Evolutionary conservation across 2,113 vertebrate genomes (phyloP).

Genomic region (Aptenodytes forsteri): DNA sequence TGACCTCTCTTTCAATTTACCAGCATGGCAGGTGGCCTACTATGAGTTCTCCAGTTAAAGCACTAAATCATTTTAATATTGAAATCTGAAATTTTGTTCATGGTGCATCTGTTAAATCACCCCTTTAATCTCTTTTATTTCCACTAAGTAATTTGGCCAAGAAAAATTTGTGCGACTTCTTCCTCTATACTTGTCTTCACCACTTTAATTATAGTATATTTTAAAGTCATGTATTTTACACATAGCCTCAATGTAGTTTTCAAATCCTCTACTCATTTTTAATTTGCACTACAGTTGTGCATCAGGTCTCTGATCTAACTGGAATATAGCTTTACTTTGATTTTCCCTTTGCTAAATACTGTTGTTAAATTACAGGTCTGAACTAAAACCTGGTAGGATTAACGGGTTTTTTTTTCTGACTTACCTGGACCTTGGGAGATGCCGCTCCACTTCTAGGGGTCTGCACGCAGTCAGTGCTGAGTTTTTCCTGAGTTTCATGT

Average conservation of each 20-base stretch:
- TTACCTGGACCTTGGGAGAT: background rate
- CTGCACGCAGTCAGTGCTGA: background rate
- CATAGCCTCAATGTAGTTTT: background rate
- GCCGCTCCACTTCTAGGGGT: background rate
- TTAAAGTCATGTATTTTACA: background rate
- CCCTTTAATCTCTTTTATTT: background rate
- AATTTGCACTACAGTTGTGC: background rate
- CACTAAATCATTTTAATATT: background rate
- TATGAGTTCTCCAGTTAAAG: background rate
- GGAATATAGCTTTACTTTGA: background rate
- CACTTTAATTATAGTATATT: background rate
- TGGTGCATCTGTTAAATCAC: background rate
- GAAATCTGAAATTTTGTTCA: background rate
- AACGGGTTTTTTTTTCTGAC: background rate
- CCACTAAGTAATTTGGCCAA: background rate
- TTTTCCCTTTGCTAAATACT: background rate
- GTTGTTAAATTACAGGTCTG: background rate
- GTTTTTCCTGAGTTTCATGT: background rate
- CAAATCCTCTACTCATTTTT: background rate
- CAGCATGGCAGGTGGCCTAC: background rate
- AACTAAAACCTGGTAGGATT: background rate
- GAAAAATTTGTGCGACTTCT: background rate
- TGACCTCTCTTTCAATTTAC: background rate
- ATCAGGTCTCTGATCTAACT: background rate
- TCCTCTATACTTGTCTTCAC: background rate